Evolutionary conservation across 2,797 vertebrate species (phyloP).

Genomic region (Pipistrellus pipistrellus): DNA sequence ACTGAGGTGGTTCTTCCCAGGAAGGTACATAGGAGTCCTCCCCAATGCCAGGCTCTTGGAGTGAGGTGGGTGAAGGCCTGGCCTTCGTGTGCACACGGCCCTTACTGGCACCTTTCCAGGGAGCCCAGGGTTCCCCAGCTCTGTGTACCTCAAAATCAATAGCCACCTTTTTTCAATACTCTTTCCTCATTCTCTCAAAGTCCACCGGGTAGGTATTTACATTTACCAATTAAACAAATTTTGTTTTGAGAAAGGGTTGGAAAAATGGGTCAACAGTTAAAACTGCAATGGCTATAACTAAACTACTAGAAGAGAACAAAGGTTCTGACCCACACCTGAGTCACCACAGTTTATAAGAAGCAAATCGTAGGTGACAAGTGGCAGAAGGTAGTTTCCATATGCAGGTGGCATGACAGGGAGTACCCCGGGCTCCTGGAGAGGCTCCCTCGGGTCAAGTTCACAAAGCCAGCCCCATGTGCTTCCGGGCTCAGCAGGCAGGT

Average conservation of each 20-base stretch:
- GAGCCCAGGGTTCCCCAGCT: background rate
- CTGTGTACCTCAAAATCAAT: background rate
- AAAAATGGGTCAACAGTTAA: background rate
- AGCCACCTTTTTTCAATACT: background rate
- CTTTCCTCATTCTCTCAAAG: background rate
- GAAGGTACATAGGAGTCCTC: background rate
- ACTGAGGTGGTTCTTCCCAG: slow-evolving; percentile 32
- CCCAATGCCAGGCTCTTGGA: background rate
- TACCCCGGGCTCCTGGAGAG: background rate
- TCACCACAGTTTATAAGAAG: background rate
- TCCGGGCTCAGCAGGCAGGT: background rate
- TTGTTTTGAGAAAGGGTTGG: background rate
- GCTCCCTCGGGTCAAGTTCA: background rate
- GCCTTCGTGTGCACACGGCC: fast-evolving
- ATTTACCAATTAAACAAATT: background rate
- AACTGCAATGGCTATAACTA: background rate
- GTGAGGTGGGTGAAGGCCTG: fast-evolving
- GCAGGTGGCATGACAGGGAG: no score
- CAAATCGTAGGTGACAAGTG: background rate
- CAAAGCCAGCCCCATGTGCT: background rate
- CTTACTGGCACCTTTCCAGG: background rate
- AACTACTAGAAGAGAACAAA: background rate
- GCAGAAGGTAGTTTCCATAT: background rate
- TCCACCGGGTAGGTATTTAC: background rate
- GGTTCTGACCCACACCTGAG: background rate